These are phyloP conservation scores for Pterophyllum scalare DNA, from an alignment of 2,113 vertebrate genomes.

Conservation along the genomic window DNA sequence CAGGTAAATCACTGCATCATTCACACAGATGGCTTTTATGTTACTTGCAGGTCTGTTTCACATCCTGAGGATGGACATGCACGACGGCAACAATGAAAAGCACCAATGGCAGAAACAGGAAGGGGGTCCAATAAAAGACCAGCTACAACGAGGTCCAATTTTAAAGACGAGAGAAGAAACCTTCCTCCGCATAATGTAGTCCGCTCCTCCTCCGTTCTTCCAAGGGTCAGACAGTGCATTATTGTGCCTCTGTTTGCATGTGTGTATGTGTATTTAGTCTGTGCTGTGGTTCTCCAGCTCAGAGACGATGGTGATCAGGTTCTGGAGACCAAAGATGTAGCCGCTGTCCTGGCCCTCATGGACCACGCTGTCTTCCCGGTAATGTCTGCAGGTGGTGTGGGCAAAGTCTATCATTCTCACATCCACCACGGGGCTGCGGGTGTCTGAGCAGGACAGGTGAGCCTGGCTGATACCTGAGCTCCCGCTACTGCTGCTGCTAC, in stretches of 20 bases:
- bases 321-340: slow-evolving; percentile 97
- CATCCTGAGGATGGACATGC: slow-evolving; percentile 27
- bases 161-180: slow-evolving; percentile 11
- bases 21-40: slow-evolving; percentile 19
- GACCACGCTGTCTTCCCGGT: slow-evolving; percentile 91
- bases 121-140: slow-evolving; percentile 9
- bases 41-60: slow-evolving; percentile 38
- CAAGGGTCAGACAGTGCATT: slow-evolving; percentile 67
- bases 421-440: slow-evolving; percentile 83
- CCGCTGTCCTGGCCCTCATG: slow-evolving; percentile 96
- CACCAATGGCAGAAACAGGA: slow-evolving; percentile 51
- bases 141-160: slow-evolving; percentile 26
- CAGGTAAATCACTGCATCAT: slow-evolving; percentile 45
- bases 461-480: slow-evolving; percentile 30
- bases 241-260: slow-evolving; percentile 74
- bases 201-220: slow-evolving; percentile 45
- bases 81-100: slow-evolving; percentile 42
- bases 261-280: slow-evolving; percentile 81
- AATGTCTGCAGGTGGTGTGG: slow-evolving; percentile 97
- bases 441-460: slow-evolving; percentile 68
- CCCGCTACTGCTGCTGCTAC: slow-evolving; percentile 27
- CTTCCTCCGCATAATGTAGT: slow-evolving; percentile 8
- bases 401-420: slow-evolving; percentile 98
- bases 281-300: slow-evolving; percentile 94
- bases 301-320: slow-evolving; percentile 97